Evolutionary conservation across 2,797 vertebrate genomes (phyloP).

Genomic region (Erethizon dorsatum): DNA sequence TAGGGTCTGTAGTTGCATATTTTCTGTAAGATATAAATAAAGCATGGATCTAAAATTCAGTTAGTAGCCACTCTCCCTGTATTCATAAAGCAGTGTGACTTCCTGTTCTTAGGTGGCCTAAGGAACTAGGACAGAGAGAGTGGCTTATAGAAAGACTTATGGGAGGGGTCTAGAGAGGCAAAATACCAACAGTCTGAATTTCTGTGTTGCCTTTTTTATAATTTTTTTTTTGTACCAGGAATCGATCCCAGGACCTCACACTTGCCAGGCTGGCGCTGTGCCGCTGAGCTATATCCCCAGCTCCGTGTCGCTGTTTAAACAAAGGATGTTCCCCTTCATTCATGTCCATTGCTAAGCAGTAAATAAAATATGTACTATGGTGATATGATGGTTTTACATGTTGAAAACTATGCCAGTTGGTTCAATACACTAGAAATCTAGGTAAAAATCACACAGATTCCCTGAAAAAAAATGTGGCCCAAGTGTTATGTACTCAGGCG

Average conservation of each 20-base stretch:
- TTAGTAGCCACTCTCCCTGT: neutral
- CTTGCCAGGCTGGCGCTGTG: too few relatives aligned
- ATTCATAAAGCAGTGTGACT: neutral
- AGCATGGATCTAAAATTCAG: neutral
- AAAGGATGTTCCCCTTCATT: neutral
- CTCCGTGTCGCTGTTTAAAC: neutral
- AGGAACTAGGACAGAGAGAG: neutral
- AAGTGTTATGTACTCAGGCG: neutral
- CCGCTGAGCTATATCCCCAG: too few relatives aligned
- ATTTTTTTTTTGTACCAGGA: too few relatives aligned
- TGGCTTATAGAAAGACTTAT: neutral
- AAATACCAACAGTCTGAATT: neutral
- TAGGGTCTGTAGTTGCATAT: constrained; percentile 1
- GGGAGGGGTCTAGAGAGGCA: neutral
- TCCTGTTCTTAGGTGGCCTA: neutral
- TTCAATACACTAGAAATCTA: neutral
- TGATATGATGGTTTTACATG: neutral
- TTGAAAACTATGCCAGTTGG: constrained; percentile 33
- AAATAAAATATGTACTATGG: neutral
- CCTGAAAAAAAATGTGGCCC: neutral
- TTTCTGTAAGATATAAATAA: constrained; percentile 43
- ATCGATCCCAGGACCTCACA: too few relatives aligned
- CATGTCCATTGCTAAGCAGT: constrained; percentile 14
- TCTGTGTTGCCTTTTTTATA: neutral
- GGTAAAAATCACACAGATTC: constrained; percentile 13